A percentile compares a stretch with the other conserved stretches of the same genome.
phyloP scores from a whole-genome alignment of 2,113 vertebrate species.

The Manacus vitellinus region DNA sequence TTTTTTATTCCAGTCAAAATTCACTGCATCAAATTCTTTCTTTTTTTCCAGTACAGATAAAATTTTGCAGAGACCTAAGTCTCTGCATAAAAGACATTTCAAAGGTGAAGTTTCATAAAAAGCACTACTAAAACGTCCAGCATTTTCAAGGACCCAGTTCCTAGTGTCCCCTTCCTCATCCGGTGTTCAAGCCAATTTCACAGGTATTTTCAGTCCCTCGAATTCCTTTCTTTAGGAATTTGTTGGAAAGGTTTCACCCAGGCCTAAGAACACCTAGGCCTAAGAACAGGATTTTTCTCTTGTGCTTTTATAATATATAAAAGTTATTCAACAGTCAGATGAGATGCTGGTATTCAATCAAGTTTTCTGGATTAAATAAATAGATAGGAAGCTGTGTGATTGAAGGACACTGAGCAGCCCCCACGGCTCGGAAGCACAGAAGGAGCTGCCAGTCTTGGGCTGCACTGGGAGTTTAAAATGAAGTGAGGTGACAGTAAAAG shows the following conservation, averaged over 20 bases:
- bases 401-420: neutral
- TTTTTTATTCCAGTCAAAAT: neutral
- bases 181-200: neutral
- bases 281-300: neutral
- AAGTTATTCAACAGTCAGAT: rapidly evolving
- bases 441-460: neutral
- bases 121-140: neutral
- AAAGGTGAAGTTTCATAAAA: neutral
- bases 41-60: neutral
- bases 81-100: neutral
- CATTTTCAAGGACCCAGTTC: neutral
- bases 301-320: neutral
- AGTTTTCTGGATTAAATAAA: neutral
- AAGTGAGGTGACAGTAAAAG: neutral
- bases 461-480: neutral
- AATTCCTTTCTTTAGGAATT: neutral
- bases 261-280: neutral
- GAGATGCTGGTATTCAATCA: neutral
- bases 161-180: neutral
- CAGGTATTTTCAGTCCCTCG: neutral
- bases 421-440: rapidly evolving
- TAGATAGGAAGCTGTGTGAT: neutral
- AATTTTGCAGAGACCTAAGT: neutral
- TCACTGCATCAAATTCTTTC: neutral
- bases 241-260: neutral